Conservation (phyloP, 2,113 vertebrate species). For the Malurus melanocephalus region DNA sequence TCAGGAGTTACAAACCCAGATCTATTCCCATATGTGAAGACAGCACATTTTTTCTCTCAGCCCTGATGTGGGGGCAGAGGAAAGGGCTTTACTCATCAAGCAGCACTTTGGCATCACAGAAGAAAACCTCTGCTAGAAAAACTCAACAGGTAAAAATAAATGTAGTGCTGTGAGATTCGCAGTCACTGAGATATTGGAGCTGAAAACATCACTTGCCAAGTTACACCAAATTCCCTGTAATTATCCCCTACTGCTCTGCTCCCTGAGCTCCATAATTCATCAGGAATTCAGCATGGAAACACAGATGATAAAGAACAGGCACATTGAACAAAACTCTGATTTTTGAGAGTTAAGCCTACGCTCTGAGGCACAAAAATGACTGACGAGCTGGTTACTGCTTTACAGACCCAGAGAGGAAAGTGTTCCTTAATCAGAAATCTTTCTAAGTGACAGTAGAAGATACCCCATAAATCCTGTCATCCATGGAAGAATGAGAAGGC, state of each 20-base stretch:
- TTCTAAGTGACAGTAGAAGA: not conserved
- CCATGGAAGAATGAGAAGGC: not conserved
- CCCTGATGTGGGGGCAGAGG: too few species aligned
- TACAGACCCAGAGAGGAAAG: too few species aligned
- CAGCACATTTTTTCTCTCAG: not conserved
- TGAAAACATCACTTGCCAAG: not conserved
- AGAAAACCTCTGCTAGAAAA: not conserved
- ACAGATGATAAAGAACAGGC: not conserved
- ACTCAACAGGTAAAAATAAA: not conserved
- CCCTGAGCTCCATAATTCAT: not conserved
- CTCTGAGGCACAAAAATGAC: too few species aligned
- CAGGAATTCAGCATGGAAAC: not conserved
- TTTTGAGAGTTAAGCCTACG: too few species aligned
- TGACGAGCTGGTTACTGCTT: too few species aligned
- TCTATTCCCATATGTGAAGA: not conserved
- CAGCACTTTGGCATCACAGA: accelerated
- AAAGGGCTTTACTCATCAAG: not conserved
- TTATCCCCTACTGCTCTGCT: not conserved
- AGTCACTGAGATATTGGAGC: not conserved
- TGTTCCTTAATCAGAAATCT: too few species aligned
- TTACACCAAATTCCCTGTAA: not conserved
- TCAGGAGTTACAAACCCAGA: not conserved
- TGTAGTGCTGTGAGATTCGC: not conserved
- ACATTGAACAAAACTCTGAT: not conserved
- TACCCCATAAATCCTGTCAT: not conserved